These are phyloP conservation scores for Campaea margaritaria DNA, from an alignment of 2,888 invertebrate species.

Conservation along the genomic window DNA sequence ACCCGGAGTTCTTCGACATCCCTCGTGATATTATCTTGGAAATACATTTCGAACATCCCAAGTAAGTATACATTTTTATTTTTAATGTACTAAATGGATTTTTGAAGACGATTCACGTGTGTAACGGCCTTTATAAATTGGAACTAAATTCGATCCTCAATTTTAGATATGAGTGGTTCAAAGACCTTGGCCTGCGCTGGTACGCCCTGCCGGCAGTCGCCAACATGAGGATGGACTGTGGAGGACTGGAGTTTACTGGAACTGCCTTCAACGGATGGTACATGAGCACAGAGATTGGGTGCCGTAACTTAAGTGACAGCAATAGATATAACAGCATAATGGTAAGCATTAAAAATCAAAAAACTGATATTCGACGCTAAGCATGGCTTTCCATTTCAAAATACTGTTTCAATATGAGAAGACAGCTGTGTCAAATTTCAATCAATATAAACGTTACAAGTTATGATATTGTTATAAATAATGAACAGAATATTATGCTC, in stretches of 20 bases:
- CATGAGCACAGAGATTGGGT: conserved; percentile 98
- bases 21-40: conserved; percentile 95
- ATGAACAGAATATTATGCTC: too few species aligned
- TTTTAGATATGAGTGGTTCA: conserved; percentile 94
- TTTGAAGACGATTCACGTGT: too few species aligned
- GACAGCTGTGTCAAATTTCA: too few species aligned
- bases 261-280: conserved; percentile 99
- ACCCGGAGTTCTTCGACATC: conserved; percentile 97
- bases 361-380: background rate
- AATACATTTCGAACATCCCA: conserved; percentile 93
- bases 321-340: conserved; percentile 94
- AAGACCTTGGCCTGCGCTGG: conserved; percentile 94
- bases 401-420: too few species aligned
- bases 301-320: conserved; percentile 94
- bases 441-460: too few species aligned
- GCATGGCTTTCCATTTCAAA: background rate
- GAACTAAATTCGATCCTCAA: background rate
- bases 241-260: conserved; percentile 96
- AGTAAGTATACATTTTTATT: conserved; percentile 88
- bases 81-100: too few species aligned
- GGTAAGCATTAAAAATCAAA: conserved; percentile 86
- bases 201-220: conserved; percentile 95
- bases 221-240: conserved; percentile 96
- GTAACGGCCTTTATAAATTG: background rate
- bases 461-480: too few species aligned